Conservation (phyloP, 2,888 invertebrate species). For the Alloplasta piceator region DNA sequence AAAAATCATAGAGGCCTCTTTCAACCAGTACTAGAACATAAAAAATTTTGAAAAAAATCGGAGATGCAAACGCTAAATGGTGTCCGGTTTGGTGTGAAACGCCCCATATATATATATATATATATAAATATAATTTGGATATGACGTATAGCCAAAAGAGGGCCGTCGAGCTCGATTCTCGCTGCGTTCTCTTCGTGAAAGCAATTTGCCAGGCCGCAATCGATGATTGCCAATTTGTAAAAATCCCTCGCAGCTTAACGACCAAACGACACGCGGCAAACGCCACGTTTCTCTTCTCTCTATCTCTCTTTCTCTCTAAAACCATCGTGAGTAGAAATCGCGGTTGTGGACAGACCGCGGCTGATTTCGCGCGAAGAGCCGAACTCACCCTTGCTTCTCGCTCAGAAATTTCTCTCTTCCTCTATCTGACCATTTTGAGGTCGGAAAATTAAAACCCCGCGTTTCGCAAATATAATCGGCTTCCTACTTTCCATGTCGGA, state of each 20-base stretch:
- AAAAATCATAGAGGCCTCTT: too few relatives aligned
- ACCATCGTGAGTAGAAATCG: conserved; percentile 23
- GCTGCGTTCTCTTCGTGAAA: conserved; percentile 64
- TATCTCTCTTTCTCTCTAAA: conserved; percentile 34
- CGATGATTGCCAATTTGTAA: conserved; percentile 80
- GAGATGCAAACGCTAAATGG: too few relatives aligned
- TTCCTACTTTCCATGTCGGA: conserved; percentile 61
- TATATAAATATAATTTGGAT: too few relatives aligned
- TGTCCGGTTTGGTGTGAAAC: too few relatives aligned
- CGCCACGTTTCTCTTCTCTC: conserved; percentile 38
- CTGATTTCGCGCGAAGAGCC: conserved; percentile 54
- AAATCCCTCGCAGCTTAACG: conserved; percentile 75
- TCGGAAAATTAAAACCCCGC: conserved; percentile 57
- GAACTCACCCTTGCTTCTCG: conserved; percentile 40
- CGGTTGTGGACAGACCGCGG: conserved; percentile 39
- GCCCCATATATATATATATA: too few relatives aligned
- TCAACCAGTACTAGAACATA: too few relatives aligned
- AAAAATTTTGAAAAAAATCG: too few relatives aligned
- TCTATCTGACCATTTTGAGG: conserved; percentile 12
- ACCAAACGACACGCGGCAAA: conserved; percentile 59
- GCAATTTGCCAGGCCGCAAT: conserved; percentile 76
- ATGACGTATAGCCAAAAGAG: neutral
- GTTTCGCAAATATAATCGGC: conserved; percentile 63
- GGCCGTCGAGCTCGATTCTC: neutral
- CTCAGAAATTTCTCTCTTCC: conserved; percentile 35